phyloP scores from a whole-genome alignment of 2,113 vertebrate genomes.

The Chlamydotis undulata region DNA sequence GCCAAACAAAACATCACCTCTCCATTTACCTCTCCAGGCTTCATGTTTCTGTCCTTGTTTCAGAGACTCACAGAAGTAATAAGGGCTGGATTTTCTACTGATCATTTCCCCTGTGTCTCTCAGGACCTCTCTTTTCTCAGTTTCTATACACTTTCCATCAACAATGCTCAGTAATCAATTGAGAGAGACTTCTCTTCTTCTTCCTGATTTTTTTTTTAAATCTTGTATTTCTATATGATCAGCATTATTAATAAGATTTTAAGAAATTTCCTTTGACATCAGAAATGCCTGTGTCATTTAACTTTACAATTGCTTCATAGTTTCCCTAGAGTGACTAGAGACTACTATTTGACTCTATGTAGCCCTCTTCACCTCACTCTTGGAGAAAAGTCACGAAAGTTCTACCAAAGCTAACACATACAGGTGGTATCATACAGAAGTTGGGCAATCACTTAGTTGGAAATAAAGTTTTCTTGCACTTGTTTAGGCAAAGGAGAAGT shows the following conservation, averaged over 20 bases:
- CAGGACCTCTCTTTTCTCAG: neutral
- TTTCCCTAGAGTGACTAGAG: neutral
- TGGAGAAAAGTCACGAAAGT: neutral
- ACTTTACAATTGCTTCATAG: neutral
- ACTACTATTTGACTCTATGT: neutral
- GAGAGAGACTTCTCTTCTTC: neutral
- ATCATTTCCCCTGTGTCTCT: neutral
- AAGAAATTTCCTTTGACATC: neutral
- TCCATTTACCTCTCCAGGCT: neutral
- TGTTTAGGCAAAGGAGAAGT: neutral
- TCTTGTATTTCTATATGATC: neutral
- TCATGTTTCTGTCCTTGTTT: neutral
- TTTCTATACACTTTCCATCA: neutral
- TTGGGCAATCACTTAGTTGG: neutral
- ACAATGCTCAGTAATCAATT: neutral
- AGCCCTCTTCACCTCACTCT: neutral
- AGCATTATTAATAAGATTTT: neutral
- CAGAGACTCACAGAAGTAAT: neutral
- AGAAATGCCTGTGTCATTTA: neutral
- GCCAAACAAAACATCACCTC: neutral
- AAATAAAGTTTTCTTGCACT: neutral
- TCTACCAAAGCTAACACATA: neutral
- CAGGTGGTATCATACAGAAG: neutral
- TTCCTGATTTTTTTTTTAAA: neutral
- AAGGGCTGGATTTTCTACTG: neutral